A percentile compares a stretch with the other conserved stretches of the same genome.
Evolutionary conservation across 2,888 invertebrate genomes (phyloP).

Genomic region (Apamea anceps): DNA sequence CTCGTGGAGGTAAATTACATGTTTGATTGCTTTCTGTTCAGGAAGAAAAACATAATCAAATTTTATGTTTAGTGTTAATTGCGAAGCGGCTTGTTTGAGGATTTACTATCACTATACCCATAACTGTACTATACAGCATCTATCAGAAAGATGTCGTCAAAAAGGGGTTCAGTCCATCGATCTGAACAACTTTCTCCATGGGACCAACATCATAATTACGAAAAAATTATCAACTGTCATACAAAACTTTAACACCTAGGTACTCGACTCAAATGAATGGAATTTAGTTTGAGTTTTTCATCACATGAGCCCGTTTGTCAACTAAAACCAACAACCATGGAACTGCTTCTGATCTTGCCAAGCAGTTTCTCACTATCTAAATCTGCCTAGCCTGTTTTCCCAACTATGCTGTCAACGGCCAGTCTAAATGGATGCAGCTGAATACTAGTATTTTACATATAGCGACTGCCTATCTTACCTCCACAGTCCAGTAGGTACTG

Average conservation of each 20-base stretch:
- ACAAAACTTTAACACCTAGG: too few species aligned
- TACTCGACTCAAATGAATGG: too few species aligned
- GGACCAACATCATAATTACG: too few species aligned
- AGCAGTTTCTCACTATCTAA: background rate
- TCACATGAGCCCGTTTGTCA: too few species aligned
- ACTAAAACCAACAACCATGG: background rate
- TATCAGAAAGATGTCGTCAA: too few species aligned
- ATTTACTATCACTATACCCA: background rate
- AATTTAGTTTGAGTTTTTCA: background rate
- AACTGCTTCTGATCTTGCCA: too few species aligned
- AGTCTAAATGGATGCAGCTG: background rate
- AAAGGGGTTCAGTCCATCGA: too few species aligned
- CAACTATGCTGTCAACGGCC: background rate
- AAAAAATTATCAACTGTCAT: too few species aligned
- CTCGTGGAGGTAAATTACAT: slow-evolving; percentile 13
- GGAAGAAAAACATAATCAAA: background rate
- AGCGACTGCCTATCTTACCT: too few species aligned
- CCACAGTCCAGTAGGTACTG: too few species aligned
- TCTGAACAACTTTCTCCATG: too few species aligned
- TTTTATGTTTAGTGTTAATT: background rate
- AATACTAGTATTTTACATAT: background rate
- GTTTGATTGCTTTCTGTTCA: slow-evolving; percentile 25
- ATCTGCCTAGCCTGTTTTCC: background rate
- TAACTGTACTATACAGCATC: too few species aligned
- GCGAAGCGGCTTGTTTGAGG: background rate